Conservation (phyloP, 2,797 vertebrate species). For the Bufotes viridis region DNA sequence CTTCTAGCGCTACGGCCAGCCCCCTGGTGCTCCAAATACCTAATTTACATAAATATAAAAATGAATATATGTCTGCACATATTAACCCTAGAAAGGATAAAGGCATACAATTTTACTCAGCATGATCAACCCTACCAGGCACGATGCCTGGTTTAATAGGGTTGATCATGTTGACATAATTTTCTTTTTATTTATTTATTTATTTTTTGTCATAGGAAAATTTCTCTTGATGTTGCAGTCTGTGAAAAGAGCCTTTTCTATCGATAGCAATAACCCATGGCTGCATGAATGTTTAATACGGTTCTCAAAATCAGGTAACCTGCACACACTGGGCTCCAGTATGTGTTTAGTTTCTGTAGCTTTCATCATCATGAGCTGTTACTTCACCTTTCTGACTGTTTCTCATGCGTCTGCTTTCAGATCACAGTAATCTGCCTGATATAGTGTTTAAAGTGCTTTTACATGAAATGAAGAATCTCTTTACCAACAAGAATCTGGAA, state of each 20-base stretch:
- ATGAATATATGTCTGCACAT: no score
- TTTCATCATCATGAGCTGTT: background rate
- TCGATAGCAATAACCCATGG: conserved; percentile 77
- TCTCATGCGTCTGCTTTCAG: conserved; percentile 71
- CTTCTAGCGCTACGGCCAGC: no score
- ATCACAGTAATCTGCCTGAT: conserved; percentile 79
- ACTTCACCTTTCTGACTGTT: background rate
- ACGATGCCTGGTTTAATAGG: no score
- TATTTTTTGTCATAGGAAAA: conserved; percentile 70
- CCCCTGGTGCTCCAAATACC: no score
- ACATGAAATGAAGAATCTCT: conserved; percentile 82
- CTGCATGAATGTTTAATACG: conserved; percentile 81
- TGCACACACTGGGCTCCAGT: background rate
- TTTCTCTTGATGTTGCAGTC: conserved; percentile 82
- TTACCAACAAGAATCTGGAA: conserved; percentile 77
- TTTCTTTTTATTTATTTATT: no score
- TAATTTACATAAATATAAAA: no score
- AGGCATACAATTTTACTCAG: no score
- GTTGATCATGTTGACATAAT: no score
- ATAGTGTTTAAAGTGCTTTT: conserved; percentile 76
- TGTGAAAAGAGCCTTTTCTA: conserved; percentile 80
- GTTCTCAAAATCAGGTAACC: conserved; percentile 80
- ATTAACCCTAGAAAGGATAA: no score
- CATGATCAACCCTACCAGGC: no score
- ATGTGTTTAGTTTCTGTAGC: background rate